Percentiles rank a stretch among this genome's conserved stretches.
Conservation (phyloP, 37 sponge, comb jelly and placozoan species). For the Spongilla lacustris region DNA sequence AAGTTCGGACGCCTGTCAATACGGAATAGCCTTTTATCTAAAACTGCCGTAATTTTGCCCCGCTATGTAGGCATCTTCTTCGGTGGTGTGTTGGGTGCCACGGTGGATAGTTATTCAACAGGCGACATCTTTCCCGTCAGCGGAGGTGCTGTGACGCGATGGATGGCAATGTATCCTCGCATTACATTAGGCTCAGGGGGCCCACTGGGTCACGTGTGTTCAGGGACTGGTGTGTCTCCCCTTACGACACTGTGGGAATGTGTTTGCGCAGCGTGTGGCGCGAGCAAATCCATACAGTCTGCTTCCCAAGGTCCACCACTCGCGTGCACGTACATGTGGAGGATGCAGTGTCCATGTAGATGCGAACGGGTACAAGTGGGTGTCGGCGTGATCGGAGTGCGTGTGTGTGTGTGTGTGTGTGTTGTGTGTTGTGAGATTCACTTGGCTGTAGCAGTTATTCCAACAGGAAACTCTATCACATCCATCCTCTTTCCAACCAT, state of each 20-base stretch:
- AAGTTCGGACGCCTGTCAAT: no score
- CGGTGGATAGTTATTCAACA: conserved; percentile 29
- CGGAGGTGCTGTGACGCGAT: conserved; percentile 58
- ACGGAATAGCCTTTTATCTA: no score
- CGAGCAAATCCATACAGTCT: no score
- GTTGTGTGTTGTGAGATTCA: neutral
- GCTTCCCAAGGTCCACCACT: neutral
- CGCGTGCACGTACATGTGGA: no score
- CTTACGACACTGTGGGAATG: neutral
- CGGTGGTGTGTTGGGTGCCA: conserved; percentile 60
- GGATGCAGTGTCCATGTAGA: no score
- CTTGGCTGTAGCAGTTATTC: neutral
- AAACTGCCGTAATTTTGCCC: no score
- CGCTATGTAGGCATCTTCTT: conserved; percentile 46
- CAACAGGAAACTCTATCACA: neutral
- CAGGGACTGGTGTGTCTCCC: neutral
- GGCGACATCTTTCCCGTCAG: conserved; percentile 22
- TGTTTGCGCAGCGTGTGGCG: no score
- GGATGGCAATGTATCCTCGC: conserved; percentile 78
- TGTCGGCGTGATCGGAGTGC: neutral
- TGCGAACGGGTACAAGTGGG: neutral
- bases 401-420: conserved; percentile 2
- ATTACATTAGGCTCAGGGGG: no score
- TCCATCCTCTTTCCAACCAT: neutral
- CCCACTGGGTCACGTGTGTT: neutral